Percentiles rank a stretch among this genome's conserved stretches.
These are phyloP conservation scores for Saccopteryx leptura DNA, from an alignment of 2,113 vertebrate species.

Conservation along the genomic window DNA sequence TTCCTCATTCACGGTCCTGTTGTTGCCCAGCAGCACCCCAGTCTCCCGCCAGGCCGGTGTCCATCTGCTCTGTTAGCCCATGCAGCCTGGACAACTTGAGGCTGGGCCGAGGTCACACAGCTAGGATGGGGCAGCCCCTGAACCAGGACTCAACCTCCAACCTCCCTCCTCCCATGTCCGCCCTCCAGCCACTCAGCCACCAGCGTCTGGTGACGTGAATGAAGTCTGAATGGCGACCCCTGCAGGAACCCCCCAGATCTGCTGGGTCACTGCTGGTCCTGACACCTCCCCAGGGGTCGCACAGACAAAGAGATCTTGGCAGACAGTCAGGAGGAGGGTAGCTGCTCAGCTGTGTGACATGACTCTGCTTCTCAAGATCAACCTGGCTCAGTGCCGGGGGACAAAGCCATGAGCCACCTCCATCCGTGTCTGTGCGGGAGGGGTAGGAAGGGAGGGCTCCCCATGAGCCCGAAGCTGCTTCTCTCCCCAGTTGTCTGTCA, in stretches of 20 bases:
- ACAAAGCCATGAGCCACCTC: not conserved
- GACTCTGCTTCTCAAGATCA: not conserved
- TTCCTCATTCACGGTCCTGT: not conserved
- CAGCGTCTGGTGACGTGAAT: not conserved
- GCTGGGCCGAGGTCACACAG: not conserved
- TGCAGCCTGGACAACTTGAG: not conserved
- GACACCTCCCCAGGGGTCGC: not conserved
- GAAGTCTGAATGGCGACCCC: not conserved
- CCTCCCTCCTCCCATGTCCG: not conserved
- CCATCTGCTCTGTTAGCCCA: not conserved
- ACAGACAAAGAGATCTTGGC: too few relatives aligned
- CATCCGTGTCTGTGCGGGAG: accelerated
- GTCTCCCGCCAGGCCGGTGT: not conserved
- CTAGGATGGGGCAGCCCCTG: not conserved
- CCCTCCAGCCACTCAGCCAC: not conserved
- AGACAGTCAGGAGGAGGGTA: not conserved
- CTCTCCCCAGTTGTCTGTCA: not conserved
- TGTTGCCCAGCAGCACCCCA: accelerated
- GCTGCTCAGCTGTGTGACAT: not conserved
- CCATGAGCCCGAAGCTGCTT: not conserved
- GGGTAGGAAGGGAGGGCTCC: not conserved
- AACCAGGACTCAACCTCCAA: not conserved
- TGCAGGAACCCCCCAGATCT: accelerated
- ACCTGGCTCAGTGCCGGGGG: not conserved
- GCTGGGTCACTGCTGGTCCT: not conserved